Percentiles rank a stretch among this genome's conserved stretches.
phyloP scores from a whole-genome alignment of 2,888 invertebrate genomes.

The Drosophila buzzatii region DNA sequence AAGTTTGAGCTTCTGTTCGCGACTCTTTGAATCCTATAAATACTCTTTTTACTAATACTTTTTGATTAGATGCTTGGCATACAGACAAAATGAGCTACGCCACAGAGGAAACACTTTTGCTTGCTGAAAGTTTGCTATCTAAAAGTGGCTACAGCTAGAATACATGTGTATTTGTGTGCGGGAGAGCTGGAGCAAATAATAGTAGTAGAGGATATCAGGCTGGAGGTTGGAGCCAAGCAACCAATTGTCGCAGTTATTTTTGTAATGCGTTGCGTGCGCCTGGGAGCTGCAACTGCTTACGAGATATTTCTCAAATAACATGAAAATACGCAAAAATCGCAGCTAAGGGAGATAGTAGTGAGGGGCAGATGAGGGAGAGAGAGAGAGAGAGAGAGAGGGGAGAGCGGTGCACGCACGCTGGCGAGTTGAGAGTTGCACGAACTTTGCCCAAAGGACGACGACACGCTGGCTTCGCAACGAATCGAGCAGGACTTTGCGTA shows the following conservation, averaged over 20 bases:
- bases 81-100: background rate
- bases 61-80: conserved; percentile 2
- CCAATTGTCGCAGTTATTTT: conserved; percentile 43
- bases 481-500: conserved; percentile 31
- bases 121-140: background rate
- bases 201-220: background rate
- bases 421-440: conserved; percentile 48
- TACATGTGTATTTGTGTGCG: conserved; percentile 15
- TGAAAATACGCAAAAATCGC: conserved; percentile 58
- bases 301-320: conserved; percentile 55
- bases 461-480: conserved; percentile 28
- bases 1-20: too few relatives aligned
- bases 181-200: background rate
- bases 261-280: conserved; percentile 21
- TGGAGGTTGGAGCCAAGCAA: background rate
- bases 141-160: conserved; percentile 23
- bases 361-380: background rate
- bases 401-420: background rate
- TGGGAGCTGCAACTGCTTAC: conserved; percentile 46
- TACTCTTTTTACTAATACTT: background rate
- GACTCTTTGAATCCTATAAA: background rate
- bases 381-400: background rate
- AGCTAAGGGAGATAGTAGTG: conserved; percentile 7
- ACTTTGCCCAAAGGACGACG: conserved; percentile 63
- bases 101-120: background rate